Evolutionary conservation across 2,888 invertebrate species (phyloP).

Genomic region (Byasa hedistus): DNA sequence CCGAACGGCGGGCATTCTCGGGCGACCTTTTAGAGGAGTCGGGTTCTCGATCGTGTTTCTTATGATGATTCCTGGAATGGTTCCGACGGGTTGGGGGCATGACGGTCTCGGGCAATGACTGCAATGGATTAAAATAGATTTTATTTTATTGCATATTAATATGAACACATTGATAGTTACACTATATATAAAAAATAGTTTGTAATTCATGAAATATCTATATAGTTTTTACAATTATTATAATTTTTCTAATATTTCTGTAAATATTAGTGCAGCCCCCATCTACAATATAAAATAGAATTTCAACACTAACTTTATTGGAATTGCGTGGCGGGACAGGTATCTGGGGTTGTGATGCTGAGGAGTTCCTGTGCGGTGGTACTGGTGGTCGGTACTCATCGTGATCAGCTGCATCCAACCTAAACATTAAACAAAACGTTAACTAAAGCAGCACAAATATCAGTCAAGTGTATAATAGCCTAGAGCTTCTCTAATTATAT

Average conservation of each 20-base stretch:
- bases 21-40: constrained; percentile 66
- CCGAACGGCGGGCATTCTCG: constrained; percentile 67
- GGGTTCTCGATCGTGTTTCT: constrained; percentile 69
- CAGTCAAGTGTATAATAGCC: constrained; percentile 3
- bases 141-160: not conserved
- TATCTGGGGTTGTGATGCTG: constrained; percentile 65
- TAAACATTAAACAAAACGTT: constrained; percentile 47
- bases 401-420: constrained; percentile 64
- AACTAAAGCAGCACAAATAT: constrained; percentile 31
- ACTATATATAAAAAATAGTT: too few species aligned
- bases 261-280: too few species aligned
- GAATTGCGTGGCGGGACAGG: constrained; percentile 70
- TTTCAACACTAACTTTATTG: constrained; percentile 58
- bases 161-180: too few species aligned
- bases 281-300: not conserved
- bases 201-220: too few species aligned
- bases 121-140: constrained; percentile 29
- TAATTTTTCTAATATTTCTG: too few species aligned
- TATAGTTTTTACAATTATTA: too few species aligned
- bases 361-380: constrained; percentile 90
- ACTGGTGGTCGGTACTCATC: constrained; percentile 92
- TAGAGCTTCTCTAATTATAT: constrained; percentile 18
- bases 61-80: constrained; percentile 70
- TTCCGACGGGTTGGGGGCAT: constrained; percentile 75
- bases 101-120: constrained; percentile 75